phyloP scores from a whole-genome alignment of 2,888 invertebrate species.

The Leptinotarsa tumamoca region DNA sequence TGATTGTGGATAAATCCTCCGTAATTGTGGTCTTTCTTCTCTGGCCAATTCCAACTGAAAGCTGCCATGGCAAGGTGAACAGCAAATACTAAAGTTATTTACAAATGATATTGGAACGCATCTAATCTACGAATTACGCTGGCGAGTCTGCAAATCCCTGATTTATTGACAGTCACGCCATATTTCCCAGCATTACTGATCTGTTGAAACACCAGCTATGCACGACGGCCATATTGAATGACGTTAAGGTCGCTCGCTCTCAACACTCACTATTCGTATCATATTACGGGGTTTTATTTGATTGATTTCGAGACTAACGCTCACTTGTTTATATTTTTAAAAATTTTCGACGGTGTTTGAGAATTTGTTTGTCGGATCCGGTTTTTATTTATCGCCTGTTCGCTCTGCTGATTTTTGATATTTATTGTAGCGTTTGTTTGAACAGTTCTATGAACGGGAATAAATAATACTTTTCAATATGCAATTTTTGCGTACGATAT shows the following conservation, averaged over 20 bases:
- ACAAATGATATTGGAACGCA: conserved; percentile 57
- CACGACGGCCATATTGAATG: conserved; percentile 42
- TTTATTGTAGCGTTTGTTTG: conserved; percentile 57
- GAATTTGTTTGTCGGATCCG: conserved; percentile 54
- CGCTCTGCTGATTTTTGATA: conserved; percentile 57
- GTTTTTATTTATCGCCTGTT: conserved; percentile 57
- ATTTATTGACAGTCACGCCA: conserved; percentile 59
- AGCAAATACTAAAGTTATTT: conserved; percentile 63
- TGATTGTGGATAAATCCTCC: too few relatives aligned
- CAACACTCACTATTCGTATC: conserved; percentile 50
- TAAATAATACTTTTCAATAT: conserved; percentile 51
- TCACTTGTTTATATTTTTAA: conserved; percentile 47
- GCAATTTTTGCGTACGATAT: conserved; percentile 48
- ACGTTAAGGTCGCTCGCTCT: conserved; percentile 21
- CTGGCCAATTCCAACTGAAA: conserved; percentile 58
- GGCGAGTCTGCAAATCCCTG: conserved; percentile 58
- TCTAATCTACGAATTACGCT: conserved; percentile 65
- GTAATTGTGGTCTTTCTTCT: too few relatives aligned
- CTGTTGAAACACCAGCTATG: conserved; percentile 58
- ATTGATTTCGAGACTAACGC: conserved; percentile 54
- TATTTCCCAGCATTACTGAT: conserved; percentile 62
- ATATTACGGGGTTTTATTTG: conserved; percentile 61
- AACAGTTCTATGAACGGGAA: conserved; percentile 54
- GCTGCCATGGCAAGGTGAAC: conserved; percentile 54
- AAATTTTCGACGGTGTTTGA: conserved; percentile 51